Percentiles rank a stretch among this genome's conserved stretches.
phyloP scores from a whole-genome alignment of 2,113 vertebrate species.

The Delphinapterus leucas region DNA sequence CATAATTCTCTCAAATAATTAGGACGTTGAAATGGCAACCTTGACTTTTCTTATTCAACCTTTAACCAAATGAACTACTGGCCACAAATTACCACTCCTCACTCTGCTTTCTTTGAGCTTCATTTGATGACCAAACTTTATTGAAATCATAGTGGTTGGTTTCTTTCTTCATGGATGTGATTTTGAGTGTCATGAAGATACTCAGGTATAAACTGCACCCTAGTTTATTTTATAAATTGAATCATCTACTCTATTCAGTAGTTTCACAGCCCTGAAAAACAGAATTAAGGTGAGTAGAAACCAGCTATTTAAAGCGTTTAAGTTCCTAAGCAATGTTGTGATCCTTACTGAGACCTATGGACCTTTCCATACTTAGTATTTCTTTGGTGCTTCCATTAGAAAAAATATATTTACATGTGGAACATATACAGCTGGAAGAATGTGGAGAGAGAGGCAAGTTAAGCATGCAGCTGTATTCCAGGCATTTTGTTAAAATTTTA shows the following conservation, averaged over 20 bases:
- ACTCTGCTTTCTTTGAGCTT: neutral
- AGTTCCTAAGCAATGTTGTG: neutral
- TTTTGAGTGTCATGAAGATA: neutral
- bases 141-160: neutral
- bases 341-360: neutral
- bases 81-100: neutral
- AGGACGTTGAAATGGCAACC: neutral
- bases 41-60: neutral
- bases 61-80: neutral
- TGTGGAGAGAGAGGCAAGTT: neutral
- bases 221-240: neutral
- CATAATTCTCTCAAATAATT: neutral
- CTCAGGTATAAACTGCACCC: neutral
- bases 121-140: neutral
- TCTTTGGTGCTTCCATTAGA: neutral
- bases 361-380: neutral
- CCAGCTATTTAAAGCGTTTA: neutral
- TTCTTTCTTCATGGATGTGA: neutral
- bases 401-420: neutral
- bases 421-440: neutral
- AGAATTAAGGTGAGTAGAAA: neutral
- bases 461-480: neutral
- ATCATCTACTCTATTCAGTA: neutral
- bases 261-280: neutral
- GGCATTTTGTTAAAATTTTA: slow-evolving; percentile 33